Conservation (phyloP, 2,797 vertebrate genomes). For the Luscinia megarhynchos region DNA sequence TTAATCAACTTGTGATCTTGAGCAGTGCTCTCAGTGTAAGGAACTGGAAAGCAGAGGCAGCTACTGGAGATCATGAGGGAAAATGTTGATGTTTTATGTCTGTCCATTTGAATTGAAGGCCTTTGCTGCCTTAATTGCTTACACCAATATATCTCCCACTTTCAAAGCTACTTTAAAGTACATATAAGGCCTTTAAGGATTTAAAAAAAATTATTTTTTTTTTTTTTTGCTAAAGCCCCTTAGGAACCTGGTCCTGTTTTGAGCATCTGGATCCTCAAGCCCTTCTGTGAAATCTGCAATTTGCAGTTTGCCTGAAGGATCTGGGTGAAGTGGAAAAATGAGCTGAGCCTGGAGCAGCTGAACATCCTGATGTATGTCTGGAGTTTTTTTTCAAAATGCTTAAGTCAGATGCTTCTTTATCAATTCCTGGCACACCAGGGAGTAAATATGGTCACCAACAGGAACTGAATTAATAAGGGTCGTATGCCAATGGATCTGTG, state of each 20-base stretch:
- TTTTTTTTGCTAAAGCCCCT: not conserved
- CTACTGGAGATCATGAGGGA: not conserved
- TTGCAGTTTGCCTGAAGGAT: not conserved
- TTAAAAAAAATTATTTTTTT: not conserved
- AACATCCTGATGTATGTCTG: not conserved
- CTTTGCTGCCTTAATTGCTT: not conserved
- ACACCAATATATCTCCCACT: not conserved
- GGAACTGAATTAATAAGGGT: not conserved
- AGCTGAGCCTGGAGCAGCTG: not conserved
- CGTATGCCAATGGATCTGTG: rapidly evolving
- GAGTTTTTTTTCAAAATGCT: not conserved
- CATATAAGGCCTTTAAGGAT: not conserved
- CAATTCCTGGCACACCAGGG: not conserved
- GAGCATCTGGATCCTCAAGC: not conserved
- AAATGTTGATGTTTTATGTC: not conserved
- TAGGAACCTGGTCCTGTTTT: not conserved
- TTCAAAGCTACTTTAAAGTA: not conserved
- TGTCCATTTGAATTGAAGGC: not conserved
- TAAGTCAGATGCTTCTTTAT: not conserved
- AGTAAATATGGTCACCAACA: not conserved
- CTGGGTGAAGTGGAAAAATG: not conserved
- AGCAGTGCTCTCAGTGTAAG: not conserved
- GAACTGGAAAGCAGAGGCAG: not conserved
- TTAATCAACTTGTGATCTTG: not conserved
- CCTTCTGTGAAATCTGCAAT: not conserved